Evolutionary conservation across 2,113 vertebrate species (phyloP).

Genomic region (Callionymus lyra): DNA sequence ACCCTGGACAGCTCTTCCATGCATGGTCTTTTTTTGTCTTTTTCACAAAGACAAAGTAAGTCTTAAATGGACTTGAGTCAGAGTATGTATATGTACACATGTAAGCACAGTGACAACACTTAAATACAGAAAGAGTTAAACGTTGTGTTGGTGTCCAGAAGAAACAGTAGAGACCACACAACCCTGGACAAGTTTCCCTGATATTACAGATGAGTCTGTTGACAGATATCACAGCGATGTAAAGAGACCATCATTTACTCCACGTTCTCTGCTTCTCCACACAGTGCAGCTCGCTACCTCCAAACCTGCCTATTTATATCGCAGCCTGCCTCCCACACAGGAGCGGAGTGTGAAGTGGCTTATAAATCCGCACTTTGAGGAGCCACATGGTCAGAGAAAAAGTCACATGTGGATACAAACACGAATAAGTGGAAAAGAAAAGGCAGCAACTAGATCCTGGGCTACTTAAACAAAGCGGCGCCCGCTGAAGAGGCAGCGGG

Average conservation of each 20-base stretch:
- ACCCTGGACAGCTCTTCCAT: too few relatives aligned
- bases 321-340: slow-evolving; percentile 62
- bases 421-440: slow-evolving; percentile 32
- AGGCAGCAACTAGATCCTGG: slow-evolving; percentile 23
- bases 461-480: slow-evolving; percentile 17
- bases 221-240: too few relatives aligned
- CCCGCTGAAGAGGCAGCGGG: slow-evolving; percentile 23
- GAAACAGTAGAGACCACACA: too few relatives aligned
- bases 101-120: slow-evolving; percentile 24
- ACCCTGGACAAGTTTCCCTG: too few relatives aligned
- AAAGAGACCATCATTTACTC: slow-evolving; percentile 31
- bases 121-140: too few relatives aligned
- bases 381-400: slow-evolving; percentile 55
- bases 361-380: slow-evolving; percentile 52
- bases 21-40: too few relatives aligned
- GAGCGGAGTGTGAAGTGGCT: slow-evolving; percentile 58
- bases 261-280: slow-evolving; percentile 37
- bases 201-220: slow-evolving; percentile 16
- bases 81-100: too few relatives aligned
- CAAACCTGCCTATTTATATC: slow-evolving; percentile 65
- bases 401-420: slow-evolving; percentile 50
- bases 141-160: too few relatives aligned
- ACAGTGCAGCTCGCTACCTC: slow-evolving; percentile 51
- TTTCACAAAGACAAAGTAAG: too few relatives aligned
- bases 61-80: too few relatives aligned